Percentiles rank a stretch among this genome's conserved stretches.
Evolutionary conservation across 64 coral and sea anemone species (phyloP).

Genomic region (Stichodactyla mertensii): DNA sequence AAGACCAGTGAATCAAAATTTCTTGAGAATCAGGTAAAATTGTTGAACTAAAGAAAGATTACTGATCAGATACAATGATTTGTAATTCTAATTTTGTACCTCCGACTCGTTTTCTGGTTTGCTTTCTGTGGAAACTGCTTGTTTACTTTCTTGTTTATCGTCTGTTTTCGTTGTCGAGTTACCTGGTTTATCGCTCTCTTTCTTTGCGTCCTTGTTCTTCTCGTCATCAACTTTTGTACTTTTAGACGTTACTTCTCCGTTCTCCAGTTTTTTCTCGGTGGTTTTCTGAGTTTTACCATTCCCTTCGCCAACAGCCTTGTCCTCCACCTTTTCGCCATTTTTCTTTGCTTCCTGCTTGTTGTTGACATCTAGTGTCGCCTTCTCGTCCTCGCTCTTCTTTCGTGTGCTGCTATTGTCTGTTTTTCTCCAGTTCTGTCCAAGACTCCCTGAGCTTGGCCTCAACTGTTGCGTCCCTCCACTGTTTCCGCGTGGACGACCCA

Average conservation of each 20-base stretch:
- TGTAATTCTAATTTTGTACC: not conserved
- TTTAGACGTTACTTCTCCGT: not conserved
- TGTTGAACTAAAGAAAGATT: not conserved
- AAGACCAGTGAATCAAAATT: too few relatives aligned
- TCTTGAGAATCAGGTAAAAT: too few relatives aligned
- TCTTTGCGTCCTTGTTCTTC: not conserved
- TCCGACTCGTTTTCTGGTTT: not conserved
- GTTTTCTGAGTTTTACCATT: not conserved
- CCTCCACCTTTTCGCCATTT: not conserved
- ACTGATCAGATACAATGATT: not conserved
- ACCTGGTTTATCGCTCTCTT: not conserved
- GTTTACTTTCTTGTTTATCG: not conserved
- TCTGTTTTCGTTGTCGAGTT: not conserved
- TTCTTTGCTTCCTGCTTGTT: conserved; percentile 1
- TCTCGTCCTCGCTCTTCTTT: conserved; percentile 10
- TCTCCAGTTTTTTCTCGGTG: not conserved
- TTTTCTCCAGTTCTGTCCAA: conserved; percentile 51
- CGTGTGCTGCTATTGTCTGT: conserved; percentile 1
- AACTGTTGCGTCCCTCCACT: conserved; percentile 22
- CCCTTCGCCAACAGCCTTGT: not conserved
- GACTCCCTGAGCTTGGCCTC: conserved; percentile 38
- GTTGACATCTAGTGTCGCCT: conserved; percentile 7
- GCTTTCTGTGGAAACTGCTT: not conserved
- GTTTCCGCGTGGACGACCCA: conserved; percentile 30
- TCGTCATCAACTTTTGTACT: not conserved